Base-by-base conservation (phyloP, 2,888 invertebrate species). In the Apotomis capreana region DNA sequence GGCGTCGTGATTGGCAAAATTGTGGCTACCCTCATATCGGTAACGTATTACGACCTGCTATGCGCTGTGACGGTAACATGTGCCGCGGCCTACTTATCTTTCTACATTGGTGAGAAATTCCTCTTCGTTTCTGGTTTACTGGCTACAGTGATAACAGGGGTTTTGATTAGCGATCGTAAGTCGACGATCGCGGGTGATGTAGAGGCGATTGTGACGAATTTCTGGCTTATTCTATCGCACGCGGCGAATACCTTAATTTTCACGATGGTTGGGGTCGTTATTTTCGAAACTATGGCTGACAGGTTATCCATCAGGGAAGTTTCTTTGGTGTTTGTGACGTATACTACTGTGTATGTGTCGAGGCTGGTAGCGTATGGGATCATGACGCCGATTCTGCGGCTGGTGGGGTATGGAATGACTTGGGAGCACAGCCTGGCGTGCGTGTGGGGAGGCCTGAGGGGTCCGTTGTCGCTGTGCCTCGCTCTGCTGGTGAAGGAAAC, bases 381-480 rank as follows among this genome's bases (percentile, higher is more conserved):
- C 0, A 89, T 95, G 84, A 93, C 91, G 62, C 95, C 95, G 0
- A 69, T 94, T 0, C 84, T 95, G 37, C 87, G 86, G 36, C 89
- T 87, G 12, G 84, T 94, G 3, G 95, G 95, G 0, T 95, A 95
- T 76, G 95, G 95, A 0, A 87, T 95, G 82, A 87, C 92, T 0
- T 95, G 95, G 94, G 91, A 93, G 75, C 93, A 94, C 70, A 92
- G 92, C 72, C 83, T 94, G 77, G 94, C 95, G 4, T 93, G 95
- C 78, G 94, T 94, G 3, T 95, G 95, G 95, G 94, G 95, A 15
- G 95, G 95, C 0, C 82, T 95, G 0, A 84, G 95, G 37, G 95
- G 95, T 0, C 94, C 95, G 0, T 87, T 95, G 6, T 94, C 94
- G 0, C 83, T 95, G 13, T 94, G 94, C 65, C 84, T 95, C 57